Conservation (phyloP, 92 coral and sea anemone species). For the Micromussa lordhowensis region DNA sequence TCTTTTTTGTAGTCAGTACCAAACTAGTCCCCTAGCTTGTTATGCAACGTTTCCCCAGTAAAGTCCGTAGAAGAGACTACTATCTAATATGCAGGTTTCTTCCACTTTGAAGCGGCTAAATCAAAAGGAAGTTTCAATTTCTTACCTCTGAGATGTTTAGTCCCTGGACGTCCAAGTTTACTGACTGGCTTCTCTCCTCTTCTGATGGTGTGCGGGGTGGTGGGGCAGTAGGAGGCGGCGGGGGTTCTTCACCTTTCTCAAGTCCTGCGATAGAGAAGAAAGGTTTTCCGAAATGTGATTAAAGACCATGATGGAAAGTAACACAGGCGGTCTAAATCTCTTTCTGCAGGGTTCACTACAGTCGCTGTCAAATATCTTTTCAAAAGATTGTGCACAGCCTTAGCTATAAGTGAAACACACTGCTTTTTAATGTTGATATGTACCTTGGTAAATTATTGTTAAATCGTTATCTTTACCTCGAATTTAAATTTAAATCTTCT, state of each 20-base stretch:
- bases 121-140: not conserved
- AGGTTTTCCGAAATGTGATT: not conserved
- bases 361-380: not conserved
- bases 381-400: too few relatives aligned
- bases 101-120: not conserved
- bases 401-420: too few relatives aligned
- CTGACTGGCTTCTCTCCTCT: constrained; percentile 38
- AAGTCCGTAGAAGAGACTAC: too few relatives aligned
- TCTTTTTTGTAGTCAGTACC: too few relatives aligned
- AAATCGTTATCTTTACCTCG: too few relatives aligned
- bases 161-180: constrained; percentile 25
- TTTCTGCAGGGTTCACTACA: not conserved
- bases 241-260: constrained; percentile 24
- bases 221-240: constrained; percentile 55
- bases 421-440: too few relatives aligned
- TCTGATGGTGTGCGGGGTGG: constrained; percentile 45
- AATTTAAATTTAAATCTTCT: too few relatives aligned
- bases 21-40: too few relatives aligned
- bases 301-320: not conserved
- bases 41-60: too few relatives aligned
- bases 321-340: not conserved
- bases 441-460: too few relatives aligned
- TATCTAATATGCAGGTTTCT: too few relatives aligned
- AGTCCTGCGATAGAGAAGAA: constrained; percentile 11
- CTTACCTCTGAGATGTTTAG: constrained; percentile 23